phyloP scores from a whole-genome alignment of 2,888 invertebrate species.

The Psylliodes chrysocephalus region DNA sequence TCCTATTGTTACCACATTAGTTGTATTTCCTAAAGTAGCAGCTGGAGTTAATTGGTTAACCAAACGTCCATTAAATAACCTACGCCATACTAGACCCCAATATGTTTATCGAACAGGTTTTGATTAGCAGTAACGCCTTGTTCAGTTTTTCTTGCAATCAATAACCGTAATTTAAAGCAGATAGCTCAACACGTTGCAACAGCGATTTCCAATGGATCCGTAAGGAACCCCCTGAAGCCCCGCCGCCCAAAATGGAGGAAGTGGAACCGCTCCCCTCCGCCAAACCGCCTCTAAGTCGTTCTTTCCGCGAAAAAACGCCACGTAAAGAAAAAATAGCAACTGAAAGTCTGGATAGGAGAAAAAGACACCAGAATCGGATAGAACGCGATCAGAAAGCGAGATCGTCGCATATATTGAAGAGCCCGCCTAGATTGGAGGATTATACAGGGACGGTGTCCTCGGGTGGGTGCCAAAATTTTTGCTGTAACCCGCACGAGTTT shows the following conservation, averaged over 20 bases:
- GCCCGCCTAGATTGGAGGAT: conserved; percentile 60
- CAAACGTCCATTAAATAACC: too few relatives aligned
- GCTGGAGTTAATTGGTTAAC: too few relatives aligned
- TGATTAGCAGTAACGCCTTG: too few relatives aligned
- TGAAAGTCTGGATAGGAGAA: conserved; percentile 70
- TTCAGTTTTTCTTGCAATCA: too few relatives aligned
- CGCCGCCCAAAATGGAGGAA: conserved; percentile 56
- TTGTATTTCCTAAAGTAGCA: too few relatives aligned
- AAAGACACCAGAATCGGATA: conserved; percentile 57
- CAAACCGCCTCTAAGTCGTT: conserved; percentile 56
- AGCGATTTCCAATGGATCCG: conserved; percentile 77
- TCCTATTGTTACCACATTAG: too few relatives aligned
- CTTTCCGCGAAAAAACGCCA: conserved; percentile 52
- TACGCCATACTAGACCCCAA: too few relatives aligned
- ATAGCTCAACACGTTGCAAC: conserved; percentile 73
- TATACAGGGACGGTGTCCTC: conserved; percentile 41
- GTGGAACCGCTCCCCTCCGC: conserved; percentile 49
- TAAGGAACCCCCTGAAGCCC: conserved; percentile 53
- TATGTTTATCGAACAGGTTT: too few relatives aligned
- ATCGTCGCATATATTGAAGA: conserved; percentile 67
- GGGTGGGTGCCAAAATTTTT: conserved; percentile 58
- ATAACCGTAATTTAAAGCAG: too few relatives aligned
- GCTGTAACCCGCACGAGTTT: conserved; percentile 55
- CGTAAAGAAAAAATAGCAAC: conserved; percentile 54
- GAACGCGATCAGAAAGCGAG: conserved; percentile 74